Base-by-base conservation (phyloP, 1,140 invertebrate species). In the Zaprionus davidi region DNA sequence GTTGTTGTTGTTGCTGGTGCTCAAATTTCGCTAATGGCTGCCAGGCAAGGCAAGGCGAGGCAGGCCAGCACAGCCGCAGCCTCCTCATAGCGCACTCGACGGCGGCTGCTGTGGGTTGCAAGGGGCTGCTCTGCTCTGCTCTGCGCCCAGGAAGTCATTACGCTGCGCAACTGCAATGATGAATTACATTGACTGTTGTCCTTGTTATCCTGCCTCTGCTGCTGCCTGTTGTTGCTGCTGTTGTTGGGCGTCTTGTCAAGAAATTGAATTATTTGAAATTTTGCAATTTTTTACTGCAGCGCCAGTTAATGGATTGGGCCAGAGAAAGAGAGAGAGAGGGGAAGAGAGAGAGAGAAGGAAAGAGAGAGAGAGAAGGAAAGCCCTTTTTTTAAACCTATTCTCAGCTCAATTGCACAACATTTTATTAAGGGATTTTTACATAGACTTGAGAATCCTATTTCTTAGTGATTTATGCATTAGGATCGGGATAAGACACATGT, bases 21-120 rank as follows among this genome's bases (percentile, higher is more conserved):
- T 83, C 84, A 91, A 88, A 91, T 91, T 91, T 91, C 83, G 81
- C 88, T 91, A 91, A 91, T 91, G 88, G 87, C 88, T 88, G 84
- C 85, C 82, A 51, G 46, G n/a, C 38, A 15, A 31, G 2, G 41
- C 41, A 44, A n/a, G 15, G 15, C 41, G 17, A 15, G 41, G 15
- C 41, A 44, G 63, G 63, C 59, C 75, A 85, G 82, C 49, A 82
- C 76, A 67, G 58, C 70, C 71, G 69, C 73, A 71, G 62, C 55
- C 60, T 65, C 59, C 41, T 56, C 60, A 57, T 55, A 28, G 53
- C 71, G 44, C 20, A 13, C 46, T 49, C 46, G 20, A 51, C 44
- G 55, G 17, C 58, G 24, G 56, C 15, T 68, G 28, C 46, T 69
- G 73, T 69, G 69, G 63, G 64, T 57, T 87, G 81, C 63, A 78